Percentiles rank a stretch among this genome's conserved stretches.
phyloP scores from a whole-genome alignment of 2,797 vertebrate genomes.

The Avahi laniger region DNA sequence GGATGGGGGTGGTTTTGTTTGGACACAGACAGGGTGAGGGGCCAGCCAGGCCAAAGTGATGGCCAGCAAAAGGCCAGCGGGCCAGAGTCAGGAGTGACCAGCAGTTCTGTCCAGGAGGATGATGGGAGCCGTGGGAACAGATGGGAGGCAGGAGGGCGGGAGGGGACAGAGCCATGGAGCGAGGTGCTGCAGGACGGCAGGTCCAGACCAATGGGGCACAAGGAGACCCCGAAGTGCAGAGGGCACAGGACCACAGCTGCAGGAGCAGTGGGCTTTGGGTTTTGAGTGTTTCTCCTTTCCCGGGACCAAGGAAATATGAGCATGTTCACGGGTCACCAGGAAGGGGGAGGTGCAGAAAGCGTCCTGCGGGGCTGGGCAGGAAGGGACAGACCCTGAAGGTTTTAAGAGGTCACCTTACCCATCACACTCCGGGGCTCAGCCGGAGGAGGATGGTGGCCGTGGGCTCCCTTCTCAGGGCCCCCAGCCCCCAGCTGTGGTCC shows the following conservation, averaged over 20 bases:
- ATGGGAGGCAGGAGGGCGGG: neutral
- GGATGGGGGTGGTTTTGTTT: neutral
- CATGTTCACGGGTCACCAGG: neutral
- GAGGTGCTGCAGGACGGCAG: too few species aligned
- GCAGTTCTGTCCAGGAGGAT: neutral
- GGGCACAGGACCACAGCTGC: neutral
- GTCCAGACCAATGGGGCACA: neutral
- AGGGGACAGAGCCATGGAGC: neutral
- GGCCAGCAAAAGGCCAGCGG: neutral
- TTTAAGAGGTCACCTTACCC: neutral
- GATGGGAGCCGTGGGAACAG: neutral
- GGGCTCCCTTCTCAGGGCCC: neutral
- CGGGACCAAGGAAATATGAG: neutral
- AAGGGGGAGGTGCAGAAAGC: neutral
- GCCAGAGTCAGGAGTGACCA: neutral
- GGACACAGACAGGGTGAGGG: neutral
- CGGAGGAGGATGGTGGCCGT: too few species aligned
- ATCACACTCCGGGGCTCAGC: neutral
- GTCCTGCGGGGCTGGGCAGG: neutral
- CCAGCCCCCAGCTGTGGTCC: neutral
- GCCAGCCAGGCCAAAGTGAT: neutral
- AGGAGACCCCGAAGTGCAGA: fast-evolving
- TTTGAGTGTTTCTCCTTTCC: neutral
- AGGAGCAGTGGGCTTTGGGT: neutral
- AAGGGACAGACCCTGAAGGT: neutral